These are phyloP conservation scores for Vanessa atalanta DNA, from an alignment of 1,140 invertebrate genomes.

Conservation along the genomic window DNA sequence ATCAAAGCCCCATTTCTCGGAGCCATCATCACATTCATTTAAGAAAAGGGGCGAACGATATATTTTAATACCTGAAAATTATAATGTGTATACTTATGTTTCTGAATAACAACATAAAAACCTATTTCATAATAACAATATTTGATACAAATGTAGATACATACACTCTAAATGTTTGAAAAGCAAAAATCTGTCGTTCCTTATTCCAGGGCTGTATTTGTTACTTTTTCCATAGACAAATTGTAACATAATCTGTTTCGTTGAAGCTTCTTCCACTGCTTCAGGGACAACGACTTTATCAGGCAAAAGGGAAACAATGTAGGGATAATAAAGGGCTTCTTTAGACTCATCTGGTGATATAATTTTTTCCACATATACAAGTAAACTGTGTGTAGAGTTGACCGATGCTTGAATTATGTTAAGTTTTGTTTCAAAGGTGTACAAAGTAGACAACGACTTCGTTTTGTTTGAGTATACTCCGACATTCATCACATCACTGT, in stretches of 20 bases:
- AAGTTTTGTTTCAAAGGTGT: constrained; percentile 83
- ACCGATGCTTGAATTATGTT: constrained; percentile 90
- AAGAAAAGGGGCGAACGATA: constrained; percentile 72
- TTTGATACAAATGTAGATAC: constrained; percentile 48
- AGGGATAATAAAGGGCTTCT: constrained; percentile 80
- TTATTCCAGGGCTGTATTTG: constrained; percentile 81
- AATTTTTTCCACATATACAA: constrained; percentile 85
- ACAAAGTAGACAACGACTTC: constrained; percentile 82
- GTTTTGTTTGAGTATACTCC: constrained; percentile 80
- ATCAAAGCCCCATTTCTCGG: constrained; percentile 80
- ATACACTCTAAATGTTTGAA: constrained; percentile 91
- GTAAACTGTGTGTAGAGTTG: constrained; percentile 84
- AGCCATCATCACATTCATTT: constrained; percentile 74
- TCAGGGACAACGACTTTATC: constrained; percentile 76
- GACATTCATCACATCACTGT: constrained; percentile 71
- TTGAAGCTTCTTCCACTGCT: constrained; percentile 80
- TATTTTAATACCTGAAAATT: constrained; percentile 68
- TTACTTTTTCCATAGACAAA: constrained; percentile 88
- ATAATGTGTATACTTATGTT: not conserved
- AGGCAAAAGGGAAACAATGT: constrained; percentile 83
- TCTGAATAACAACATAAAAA: not conserved
- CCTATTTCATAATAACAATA: not conserved
- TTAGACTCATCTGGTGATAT: constrained; percentile 45
- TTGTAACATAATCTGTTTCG: constrained; percentile 88
- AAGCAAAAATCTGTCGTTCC: constrained; percentile 86